Percentiles rank a stretch among this genome's conserved stretches.
phyloP scores from a whole-genome alignment of 2,113 vertebrate species.

The Parus major region DNA sequence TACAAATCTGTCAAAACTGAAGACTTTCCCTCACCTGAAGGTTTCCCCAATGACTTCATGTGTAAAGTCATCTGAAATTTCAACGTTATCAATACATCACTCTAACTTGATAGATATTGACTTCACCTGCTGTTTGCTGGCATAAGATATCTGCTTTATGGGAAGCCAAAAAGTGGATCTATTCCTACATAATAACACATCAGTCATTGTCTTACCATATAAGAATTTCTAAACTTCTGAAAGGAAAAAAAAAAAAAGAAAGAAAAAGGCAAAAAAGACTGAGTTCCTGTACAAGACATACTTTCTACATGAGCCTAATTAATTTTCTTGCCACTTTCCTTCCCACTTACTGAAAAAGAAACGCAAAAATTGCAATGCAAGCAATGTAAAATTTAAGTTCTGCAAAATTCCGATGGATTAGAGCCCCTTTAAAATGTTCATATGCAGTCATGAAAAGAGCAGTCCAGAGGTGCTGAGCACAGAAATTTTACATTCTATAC shows the following conservation, averaged over 20 bases:
- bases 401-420: background rate
- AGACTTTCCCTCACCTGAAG: background rate
- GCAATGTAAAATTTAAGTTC: background rate
- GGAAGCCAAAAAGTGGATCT: background rate
- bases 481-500: background rate
- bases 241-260: fast-evolving
- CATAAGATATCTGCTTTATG: background rate
- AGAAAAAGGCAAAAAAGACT: background rate
- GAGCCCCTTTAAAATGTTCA: background rate
- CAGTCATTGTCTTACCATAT: background rate
- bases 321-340: background rate
- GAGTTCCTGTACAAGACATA: background rate
- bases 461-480: background rate
- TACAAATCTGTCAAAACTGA: background rate
- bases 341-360: background rate
- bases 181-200: background rate
- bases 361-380: background rate
- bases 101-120: background rate
- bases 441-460: background rate
- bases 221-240: background rate
- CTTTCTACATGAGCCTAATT: background rate
- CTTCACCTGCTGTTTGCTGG: background rate
- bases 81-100: background rate
- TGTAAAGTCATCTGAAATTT: background rate
- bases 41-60: background rate